These are phyloP conservation scores for Agrochola lychnidis DNA, from an alignment of 2,888 invertebrate genomes.

Conservation along the genomic window DNA sequence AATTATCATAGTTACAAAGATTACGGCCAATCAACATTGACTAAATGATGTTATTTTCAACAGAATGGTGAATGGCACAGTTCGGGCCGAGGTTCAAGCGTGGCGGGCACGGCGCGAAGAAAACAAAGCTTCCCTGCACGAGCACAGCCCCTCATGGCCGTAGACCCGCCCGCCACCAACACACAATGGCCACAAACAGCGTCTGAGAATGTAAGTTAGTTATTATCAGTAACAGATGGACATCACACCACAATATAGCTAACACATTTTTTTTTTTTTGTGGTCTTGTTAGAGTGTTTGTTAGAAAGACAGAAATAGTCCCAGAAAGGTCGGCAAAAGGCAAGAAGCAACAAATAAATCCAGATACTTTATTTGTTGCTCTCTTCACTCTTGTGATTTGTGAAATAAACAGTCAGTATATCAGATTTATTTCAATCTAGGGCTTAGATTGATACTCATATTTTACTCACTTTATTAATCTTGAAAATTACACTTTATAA, in stretches of 20 bases:
- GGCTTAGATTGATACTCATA: not conserved
- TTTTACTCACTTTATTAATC: not conserved
- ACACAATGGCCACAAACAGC: constrained; percentile 72
- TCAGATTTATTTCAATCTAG: not conserved
- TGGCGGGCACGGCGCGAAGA: constrained; percentile 92
- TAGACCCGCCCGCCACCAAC: constrained; percentile 68
- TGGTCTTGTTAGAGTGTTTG: not conserved
- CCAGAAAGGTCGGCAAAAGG: not conserved
- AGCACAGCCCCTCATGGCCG: constrained; percentile 84
- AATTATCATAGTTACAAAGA: not conserved
- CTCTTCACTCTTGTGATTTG: not conserved
- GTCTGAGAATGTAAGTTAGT: constrained; percentile 75
- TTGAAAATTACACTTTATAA: not conserved
- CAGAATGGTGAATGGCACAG: constrained; percentile 87
- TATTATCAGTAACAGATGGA: no score
- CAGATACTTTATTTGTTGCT: not conserved
- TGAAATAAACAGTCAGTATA: not conserved
- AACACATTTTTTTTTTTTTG: not conserved
- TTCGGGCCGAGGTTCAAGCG: constrained; percentile 79
- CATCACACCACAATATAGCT: not conserved
- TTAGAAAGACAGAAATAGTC: not conserved
- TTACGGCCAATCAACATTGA: not conserved
- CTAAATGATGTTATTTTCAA: not conserved
- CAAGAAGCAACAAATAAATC: not conserved
- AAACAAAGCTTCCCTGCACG: constrained; percentile 96